A percentile compares a stretch with the other conserved stretches of the same genome.
These are phyloP conservation scores for Mechanitis mazaeus DNA, from an alignment of 2,888 invertebrate species.

Conservation along the genomic window DNA sequence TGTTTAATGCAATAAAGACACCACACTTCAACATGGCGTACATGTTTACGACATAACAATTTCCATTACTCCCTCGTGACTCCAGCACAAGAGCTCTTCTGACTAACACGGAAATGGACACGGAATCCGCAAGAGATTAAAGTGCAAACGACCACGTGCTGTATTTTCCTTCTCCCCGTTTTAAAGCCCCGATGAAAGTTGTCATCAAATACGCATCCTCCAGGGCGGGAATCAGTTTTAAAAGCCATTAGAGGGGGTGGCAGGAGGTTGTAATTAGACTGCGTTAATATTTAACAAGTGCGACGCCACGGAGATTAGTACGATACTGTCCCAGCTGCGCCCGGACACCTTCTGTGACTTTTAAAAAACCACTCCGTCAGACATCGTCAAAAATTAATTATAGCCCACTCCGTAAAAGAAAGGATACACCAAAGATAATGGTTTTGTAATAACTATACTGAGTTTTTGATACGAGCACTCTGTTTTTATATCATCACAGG, in stretches of 20 bases:
- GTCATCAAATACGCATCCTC: slow-evolving; percentile 76
- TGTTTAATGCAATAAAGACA: slow-evolving; percentile 38
- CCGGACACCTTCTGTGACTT: slow-evolving; percentile 62
- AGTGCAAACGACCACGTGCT: slow-evolving; percentile 36
- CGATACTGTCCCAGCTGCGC: slow-evolving; percentile 59
- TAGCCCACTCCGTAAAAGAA: slow-evolving; percentile 41
- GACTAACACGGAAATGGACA: slow-evolving; percentile 25
- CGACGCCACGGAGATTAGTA: slow-evolving; percentile 67
- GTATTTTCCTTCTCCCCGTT: slow-evolving; percentile 38
- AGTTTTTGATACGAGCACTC: slow-evolving; percentile 21
- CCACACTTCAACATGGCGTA: slow-evolving; percentile 21
- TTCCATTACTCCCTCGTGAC: slow-evolving; percentile 29
- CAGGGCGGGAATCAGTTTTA: slow-evolving; percentile 75
- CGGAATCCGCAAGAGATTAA: slow-evolving; percentile 31
- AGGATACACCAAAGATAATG: slow-evolving; percentile 47
- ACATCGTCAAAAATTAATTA: slow-evolving; percentile 69
- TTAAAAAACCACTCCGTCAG: slow-evolving; percentile 66
- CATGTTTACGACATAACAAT: slow-evolving; percentile 23
- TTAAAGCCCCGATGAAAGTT: slow-evolving; percentile 53
- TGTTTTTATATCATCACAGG: slow-evolving; percentile 45
- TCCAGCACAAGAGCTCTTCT: slow-evolving; percentile 24
- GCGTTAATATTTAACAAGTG: slow-evolving; percentile 77
- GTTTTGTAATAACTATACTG: slow-evolving; percentile 44
- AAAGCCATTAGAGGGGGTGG: slow-evolving; percentile 69
- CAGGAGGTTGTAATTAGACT: slow-evolving; percentile 68